These are phyloP conservation scores for Stichopus horrens DNA, from an alignment of 53 echinoderm and acorn worm species.

Conservation along the genomic window DNA sequence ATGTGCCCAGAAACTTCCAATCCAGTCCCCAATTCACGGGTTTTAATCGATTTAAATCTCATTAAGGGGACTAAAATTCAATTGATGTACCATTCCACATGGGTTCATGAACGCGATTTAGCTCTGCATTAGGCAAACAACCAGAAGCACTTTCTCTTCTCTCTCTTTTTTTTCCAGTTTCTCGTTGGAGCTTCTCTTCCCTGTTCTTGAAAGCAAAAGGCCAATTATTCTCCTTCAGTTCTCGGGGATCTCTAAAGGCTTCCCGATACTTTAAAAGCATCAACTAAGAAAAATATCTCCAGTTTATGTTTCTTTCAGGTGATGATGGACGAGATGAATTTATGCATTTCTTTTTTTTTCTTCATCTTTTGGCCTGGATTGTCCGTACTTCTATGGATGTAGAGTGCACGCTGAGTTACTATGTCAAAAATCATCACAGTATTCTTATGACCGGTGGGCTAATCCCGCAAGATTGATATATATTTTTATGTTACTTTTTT, in stretches of 20 bases:
- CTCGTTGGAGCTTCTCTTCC: slow-evolving; percentile 22
- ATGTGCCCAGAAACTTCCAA: slow-evolving; percentile 36
- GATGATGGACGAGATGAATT: slow-evolving; percentile 18
- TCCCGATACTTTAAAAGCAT: slow-evolving; percentile 36
- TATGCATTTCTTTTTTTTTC: not conserved
- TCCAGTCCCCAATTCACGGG: slow-evolving; percentile 19
- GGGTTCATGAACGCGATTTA: slow-evolving; percentile 43
- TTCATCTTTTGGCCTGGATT: not conserved
- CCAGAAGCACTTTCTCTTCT: slow-evolving; percentile 20
- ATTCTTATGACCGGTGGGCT: not conserved
- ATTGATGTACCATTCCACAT: slow-evolving; percentile 30
- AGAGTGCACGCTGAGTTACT: not conserved
- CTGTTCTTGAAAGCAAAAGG: slow-evolving; percentile 32
- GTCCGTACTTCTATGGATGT: not conserved
- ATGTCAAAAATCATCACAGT: slow-evolving; percentile 6
- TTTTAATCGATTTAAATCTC: slow-evolving; percentile 46
- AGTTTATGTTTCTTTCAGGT: not conserved
- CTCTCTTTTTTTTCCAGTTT: not conserved
- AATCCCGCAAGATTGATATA: not conserved
- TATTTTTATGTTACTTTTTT: not conserved
- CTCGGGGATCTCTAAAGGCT: slow-evolving; percentile 7
- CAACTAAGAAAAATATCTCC: not conserved
- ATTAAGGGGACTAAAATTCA: slow-evolving; percentile 40
- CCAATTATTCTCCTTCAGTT: slow-evolving; percentile 24
- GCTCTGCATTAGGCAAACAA: slow-evolving; percentile 37